These are phyloP conservation scores for Boulengeromyrus knoepffleri DNA, from an alignment of 2,113 vertebrate genomes.

Conservation along the genomic window DNA sequence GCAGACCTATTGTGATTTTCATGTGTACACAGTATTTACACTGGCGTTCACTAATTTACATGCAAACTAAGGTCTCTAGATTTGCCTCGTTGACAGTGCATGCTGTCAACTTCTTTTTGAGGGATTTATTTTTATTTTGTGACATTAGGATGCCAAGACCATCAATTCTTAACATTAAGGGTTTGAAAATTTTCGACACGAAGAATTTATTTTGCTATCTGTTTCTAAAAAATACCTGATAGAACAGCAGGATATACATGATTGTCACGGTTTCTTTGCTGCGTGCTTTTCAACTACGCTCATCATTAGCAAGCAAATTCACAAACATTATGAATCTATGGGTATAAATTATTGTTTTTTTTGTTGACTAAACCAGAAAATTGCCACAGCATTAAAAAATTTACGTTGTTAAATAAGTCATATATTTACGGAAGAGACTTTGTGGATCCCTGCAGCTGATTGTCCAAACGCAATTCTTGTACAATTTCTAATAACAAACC, in stretches of 20 bases:
- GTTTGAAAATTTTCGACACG: background rate
- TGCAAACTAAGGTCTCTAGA: background rate
- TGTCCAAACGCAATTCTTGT: constrained; percentile 99
- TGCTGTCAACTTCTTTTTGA: constrained; percentile 1
- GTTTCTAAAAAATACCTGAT: background rate
- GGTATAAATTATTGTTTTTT: background rate
- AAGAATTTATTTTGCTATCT: background rate
- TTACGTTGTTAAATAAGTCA: background rate
- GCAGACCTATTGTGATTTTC: background rate
- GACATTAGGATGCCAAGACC: background rate
- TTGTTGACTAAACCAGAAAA: background rate
- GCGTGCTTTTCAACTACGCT: background rate
- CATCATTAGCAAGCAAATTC: background rate
- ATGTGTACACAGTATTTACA: background rate
- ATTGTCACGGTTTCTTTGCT: background rate
- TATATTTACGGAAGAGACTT: constrained; percentile 12
- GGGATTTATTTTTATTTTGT: constrained; percentile 3
- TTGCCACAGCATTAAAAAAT: background rate
- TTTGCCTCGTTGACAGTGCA: background rate
- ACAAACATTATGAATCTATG: background rate
- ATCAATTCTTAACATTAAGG: background rate
- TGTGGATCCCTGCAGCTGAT: constrained; percentile 84
- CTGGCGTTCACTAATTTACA: background rate
- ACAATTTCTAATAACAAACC: constrained; percentile 76
- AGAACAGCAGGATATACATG: background rate